These are phyloP conservation scores for Drosophila ironensis DNA, from an alignment of 1,140 invertebrate genomes.

Conservation along the genomic window DNA sequence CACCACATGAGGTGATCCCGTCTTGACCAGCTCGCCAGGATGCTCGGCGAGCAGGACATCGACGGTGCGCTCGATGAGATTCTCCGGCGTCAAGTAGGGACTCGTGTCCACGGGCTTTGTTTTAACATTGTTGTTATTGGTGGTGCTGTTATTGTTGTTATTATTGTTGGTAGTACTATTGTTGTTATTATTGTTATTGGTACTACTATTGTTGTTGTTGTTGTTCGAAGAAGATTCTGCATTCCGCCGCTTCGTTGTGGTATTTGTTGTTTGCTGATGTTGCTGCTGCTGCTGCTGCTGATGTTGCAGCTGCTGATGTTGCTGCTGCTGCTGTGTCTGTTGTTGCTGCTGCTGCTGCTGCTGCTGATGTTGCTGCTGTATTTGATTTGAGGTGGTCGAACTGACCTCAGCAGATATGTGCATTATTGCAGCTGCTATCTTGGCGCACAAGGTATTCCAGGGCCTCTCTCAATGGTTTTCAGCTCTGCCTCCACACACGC, in stretches of 20 bases:
- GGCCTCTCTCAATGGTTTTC: slow-evolving; percentile 14
- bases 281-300: slow-evolving; percentile 48
- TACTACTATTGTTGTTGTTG: slow-evolving; percentile 31
- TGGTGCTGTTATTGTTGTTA: slow-evolving; percentile 54
- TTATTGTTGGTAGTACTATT: slow-evolving; percentile 44
- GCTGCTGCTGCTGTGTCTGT: slow-evolving; percentile 69
- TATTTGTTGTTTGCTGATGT: slow-evolving; percentile 45
- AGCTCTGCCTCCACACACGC: slow-evolving; percentile 12
- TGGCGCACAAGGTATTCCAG: slow-evolving; percentile 30
- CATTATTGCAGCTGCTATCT: slow-evolving; percentile 82
- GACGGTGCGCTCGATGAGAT: slow-evolving; percentile 91
- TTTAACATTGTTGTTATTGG: slow-evolving; percentile 50
- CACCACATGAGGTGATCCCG: slow-evolving; percentile 95
- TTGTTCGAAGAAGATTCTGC: slow-evolving; percentile 37
- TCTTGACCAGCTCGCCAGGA: slow-evolving; percentile 95
- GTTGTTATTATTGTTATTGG: slow-evolving; percentile 44
- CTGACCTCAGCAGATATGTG: slow-evolving; percentile 88
- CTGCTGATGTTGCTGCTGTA: slow-evolving; percentile 60
- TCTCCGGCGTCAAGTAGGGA: slow-evolving; percentile 89
- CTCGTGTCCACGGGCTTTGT: slow-evolving; percentile 79
- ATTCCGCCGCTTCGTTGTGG: slow-evolving; percentile 69
- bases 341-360: slow-evolving; percentile 65
- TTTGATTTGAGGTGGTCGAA: slow-evolving; percentile 84
- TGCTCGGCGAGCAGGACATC: slow-evolving; percentile 93
- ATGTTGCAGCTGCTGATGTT: slow-evolving; percentile 20